phyloP scores from a whole-genome alignment of 2,113 vertebrate genomes.

The Corythoichthys haematopterus region DNA sequence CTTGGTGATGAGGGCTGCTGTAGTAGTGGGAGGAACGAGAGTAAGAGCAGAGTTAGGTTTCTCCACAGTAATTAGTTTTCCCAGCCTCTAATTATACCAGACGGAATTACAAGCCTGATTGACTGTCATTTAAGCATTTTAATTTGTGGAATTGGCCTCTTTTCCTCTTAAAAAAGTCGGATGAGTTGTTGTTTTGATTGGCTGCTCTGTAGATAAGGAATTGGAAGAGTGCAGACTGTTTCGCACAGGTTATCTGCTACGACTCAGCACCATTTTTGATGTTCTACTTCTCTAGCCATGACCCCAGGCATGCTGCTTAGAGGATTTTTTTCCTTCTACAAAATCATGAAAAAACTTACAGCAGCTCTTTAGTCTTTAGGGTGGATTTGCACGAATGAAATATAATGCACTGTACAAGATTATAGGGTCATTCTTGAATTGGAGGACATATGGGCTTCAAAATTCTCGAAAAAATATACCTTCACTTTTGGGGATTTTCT shows the following conservation, averaged over 20 bases:
- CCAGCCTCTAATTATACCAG: constrained; percentile 81
- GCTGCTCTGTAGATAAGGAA: constrained; percentile 47
- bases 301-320: too few species aligned
- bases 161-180: constrained; percentile 49
- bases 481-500: too few species aligned
- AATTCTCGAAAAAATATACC: too few species aligned
- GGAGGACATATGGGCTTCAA: too few species aligned
- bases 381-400: too few species aligned
- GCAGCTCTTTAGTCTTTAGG: too few species aligned
- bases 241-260: constrained; percentile 12
- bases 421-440: too few species aligned
- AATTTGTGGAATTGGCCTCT: constrained; percentile 68
- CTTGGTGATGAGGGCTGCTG: constrained; percentile 75
- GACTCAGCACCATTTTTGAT: background rate
- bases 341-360: too few species aligned
- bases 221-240: constrained; percentile 23
- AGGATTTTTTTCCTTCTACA: too few species aligned
- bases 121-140: constrained; percentile 82
- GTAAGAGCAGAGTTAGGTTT: constrained; percentile 77
- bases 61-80: constrained; percentile 83
- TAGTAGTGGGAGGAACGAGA: constrained; percentile 66
- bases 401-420: too few species aligned
- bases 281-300: background rate
- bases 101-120: constrained; percentile 81
- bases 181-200: constrained; percentile 64